These are phyloP conservation scores for Mesembrinibis cayennensis DNA, from an alignment of 2,113 vertebrate genomes.

Conservation along the genomic window DNA sequence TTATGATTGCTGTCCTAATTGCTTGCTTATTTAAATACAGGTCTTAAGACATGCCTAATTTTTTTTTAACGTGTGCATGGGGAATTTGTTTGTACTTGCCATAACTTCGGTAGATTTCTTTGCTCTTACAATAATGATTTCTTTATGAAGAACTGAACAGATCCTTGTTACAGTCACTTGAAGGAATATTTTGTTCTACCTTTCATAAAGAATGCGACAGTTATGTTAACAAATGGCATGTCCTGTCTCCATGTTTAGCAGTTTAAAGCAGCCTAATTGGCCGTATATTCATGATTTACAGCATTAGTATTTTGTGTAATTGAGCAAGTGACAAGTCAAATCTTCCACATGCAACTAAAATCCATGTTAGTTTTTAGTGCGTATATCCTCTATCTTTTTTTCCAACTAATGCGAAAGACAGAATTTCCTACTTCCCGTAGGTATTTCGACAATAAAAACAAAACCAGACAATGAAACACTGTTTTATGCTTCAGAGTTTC, in stretches of 20 bases:
- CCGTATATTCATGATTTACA: background rate
- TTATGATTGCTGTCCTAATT: slow-evolving; percentile 29
- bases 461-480: slow-evolving; percentile 57
- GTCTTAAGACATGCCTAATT: background rate
- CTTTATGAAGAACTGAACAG: slow-evolving; percentile 52
- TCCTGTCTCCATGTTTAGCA: slow-evolving; percentile 48
- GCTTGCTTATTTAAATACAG: slow-evolving; percentile 41
- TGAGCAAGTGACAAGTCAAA: slow-evolving; percentile 56
- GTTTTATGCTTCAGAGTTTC: slow-evolving; percentile 49
- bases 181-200: slow-evolving; percentile 56
- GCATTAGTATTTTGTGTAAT: slow-evolving; percentile 47
- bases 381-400: slow-evolving; percentile 17
- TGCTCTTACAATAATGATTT: slow-evolving; percentile 36
- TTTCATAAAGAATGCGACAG: slow-evolving; percentile 39
- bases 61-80: background rate
- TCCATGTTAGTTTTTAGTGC: background rate
- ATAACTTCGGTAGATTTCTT: slow-evolving; percentile 16
- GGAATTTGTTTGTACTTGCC: slow-evolving; percentile 53
- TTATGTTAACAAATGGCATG: slow-evolving; percentile 52
- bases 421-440: slow-evolving; percentile 42
- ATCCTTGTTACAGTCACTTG: slow-evolving; percentile 38
- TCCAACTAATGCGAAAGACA: background rate
- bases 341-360: slow-evolving; percentile 31
- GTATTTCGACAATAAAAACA: slow-evolving; percentile 57
- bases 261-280: slow-evolving; percentile 58